Evolutionary conservation across 2,113 vertebrate species (phyloP).

Genomic region (Nothocercus julius): DNA sequence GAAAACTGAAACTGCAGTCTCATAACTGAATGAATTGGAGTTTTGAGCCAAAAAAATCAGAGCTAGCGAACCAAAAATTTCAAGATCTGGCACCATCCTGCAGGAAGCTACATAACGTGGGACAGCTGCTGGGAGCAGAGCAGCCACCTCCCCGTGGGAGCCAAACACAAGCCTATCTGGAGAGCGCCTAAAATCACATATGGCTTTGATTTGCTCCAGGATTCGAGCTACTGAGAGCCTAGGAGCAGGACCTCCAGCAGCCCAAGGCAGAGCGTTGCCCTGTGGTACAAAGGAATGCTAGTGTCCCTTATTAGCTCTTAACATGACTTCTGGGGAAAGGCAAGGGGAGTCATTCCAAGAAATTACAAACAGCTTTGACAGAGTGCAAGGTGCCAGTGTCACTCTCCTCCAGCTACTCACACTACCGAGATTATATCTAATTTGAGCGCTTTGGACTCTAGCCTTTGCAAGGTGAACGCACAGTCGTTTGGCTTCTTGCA

Average conservation of each 20-base stretch:
- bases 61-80: not conserved
- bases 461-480: slow-evolving; percentile 3
- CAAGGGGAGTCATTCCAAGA: not conserved
- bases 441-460: not conserved
- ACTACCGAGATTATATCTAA: not conserved
- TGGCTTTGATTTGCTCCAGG: not conserved
- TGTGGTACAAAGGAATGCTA: not conserved
- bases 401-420: not conserved
- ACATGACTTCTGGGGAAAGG: not conserved
- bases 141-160: not conserved
- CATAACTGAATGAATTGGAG: not conserved
- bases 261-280: not conserved
- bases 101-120: not conserved
- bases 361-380: slow-evolving; percentile 10
- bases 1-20: not conserved
- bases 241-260: not conserved
- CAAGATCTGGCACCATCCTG: not conserved
- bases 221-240: not conserved
- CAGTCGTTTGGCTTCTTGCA: not conserved
- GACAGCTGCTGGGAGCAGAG: not conserved
- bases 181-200: not conserved
- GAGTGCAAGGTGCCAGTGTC: not conserved
- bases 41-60: not conserved
- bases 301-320: not conserved
- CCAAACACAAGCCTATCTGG: not conserved